Base-by-base conservation (phyloP, 2,888 invertebrate species). In the Drosophila seclusa region DNA sequence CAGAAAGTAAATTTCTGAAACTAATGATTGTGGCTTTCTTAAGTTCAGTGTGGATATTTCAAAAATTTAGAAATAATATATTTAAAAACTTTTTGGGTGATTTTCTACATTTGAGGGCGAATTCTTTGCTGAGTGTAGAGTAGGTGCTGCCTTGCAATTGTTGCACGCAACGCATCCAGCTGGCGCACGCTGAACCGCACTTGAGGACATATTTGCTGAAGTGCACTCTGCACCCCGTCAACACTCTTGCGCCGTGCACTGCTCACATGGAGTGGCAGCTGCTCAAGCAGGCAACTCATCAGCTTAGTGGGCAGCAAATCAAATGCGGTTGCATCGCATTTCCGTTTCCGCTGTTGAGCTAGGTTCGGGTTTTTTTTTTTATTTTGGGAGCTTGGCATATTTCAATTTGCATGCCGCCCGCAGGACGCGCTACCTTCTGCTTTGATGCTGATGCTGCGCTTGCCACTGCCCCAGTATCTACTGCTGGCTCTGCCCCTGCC, bases 341-440 rank as follows among this genome's bases (percentile, higher is more conserved):
- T 83, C 81, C 87, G 65, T 54, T 83, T 76, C 77, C 87, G 36
- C 31, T 67, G 70, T 88, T 83, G 83, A 67, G 31, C 59, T 72
- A 83, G 83, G 89, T 86, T 86, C 80, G 76, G 63, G 32, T 49
- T 58, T 49, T 61, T 29, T 11, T 34, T 54, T 21, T 60, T 42
- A n/a, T 74, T 59, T 57, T 24, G 57, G 71, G 53, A 48, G 61
- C 49, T 18, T 84, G 80, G 74, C 80, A 77, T 67, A 77, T 83
- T 85, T 82, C 88, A 85, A 85, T 85, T 85, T 85, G 57, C 75
- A 85, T 85, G 83, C 68, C 73, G 85, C 86, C 90, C 83, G 83
- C 80, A 90, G 90, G 80, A 76, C 69, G 77, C 75, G 80, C 68
- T 88, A 86, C 80, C 74, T 85, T 82, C 82, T 70, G 77, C 85